Conservation (phyloP, 2,888 invertebrate species). For the Cacoxenus indagator region DNA sequence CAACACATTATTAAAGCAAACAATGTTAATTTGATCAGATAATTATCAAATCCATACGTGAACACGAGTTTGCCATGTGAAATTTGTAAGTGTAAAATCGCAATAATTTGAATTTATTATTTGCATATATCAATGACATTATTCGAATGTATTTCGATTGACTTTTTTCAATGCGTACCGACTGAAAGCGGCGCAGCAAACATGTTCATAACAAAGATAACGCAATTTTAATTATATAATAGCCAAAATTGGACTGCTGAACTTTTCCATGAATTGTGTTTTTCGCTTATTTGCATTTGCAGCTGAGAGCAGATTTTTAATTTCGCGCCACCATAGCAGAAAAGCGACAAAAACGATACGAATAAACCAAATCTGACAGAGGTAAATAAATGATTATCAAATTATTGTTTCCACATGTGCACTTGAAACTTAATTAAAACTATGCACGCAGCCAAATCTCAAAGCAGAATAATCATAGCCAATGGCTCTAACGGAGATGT, state of each 20-base stretch:
- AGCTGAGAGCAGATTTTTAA: background rate
- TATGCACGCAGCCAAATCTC: background rate
- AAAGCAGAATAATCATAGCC: background rate
- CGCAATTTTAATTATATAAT: background rate
- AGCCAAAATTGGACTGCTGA: background rate
- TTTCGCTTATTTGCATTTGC: background rate
- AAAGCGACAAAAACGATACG: background rate
- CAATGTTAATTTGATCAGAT: background rate
- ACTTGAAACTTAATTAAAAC: slow-evolving; percentile 13
- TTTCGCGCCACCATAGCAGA: background rate
- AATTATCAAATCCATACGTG: background rate
- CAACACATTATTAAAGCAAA: no score
- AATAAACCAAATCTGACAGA: background rate
- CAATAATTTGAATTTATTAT: background rate
- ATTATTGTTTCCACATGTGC: background rate
- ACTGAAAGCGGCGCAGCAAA: background rate
- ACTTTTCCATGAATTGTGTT: background rate
- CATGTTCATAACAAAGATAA: background rate
- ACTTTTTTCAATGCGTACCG: background rate
- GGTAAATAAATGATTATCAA: background rate
- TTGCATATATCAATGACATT: background rate
- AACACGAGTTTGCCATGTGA: background rate
- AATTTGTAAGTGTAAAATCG: background rate
- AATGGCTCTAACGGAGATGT: no score
- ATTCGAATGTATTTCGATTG: background rate